Evolutionary conservation across 2,113 vertebrate genomes (phyloP), one percentile per base, ranked within the genome.

Genomic region (Chinchilla lanigera): DNA sequence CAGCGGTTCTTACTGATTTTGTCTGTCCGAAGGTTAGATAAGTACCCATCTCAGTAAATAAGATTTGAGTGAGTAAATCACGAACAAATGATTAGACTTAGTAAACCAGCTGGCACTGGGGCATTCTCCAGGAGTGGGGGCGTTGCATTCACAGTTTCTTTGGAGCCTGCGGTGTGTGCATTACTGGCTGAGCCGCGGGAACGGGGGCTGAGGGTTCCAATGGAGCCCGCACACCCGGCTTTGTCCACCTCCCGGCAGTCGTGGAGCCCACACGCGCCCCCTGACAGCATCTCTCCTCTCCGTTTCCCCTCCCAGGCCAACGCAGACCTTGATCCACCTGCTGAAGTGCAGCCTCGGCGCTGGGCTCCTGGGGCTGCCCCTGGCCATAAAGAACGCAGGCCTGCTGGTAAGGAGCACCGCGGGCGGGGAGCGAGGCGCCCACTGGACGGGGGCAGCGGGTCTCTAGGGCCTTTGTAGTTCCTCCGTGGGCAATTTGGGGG

Each of bases 311-410:
- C 60, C 38, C 97, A 99, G 99, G 5, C 98, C 98, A 69, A 95
- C 97, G n/a, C 98, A 99, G 98, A 99, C 99, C 20, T 98, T 99
- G 52, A 98, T 99, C 97, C 99, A 99, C 96, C 97, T 99, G 86
- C 61, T 99, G 96, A 99, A 99, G 93, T 99, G 99, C 93, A 99
- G 99, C 97, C 98, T 99, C 12, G 99, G 99, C 17, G 99, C 99
- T 0, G 99, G 99, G 22, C 98, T 99, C 94, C 98, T 99, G 90
- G 98, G 99, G 24, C 98, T 99, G 89, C 99, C 99, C 13, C 97
- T 99, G 97, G 99, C 99, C 16, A 98, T 99, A 5, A 99, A 99
- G 97, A 99, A 99, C 26, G 99, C 99, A 0, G 99, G 99, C 33
- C 98, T 99, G 80, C 98, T 99, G 99, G 99, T 99, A 83, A 98